Conservation (phyloP, 1,140 invertebrate species). For the Odontomachus brunneus region DNA sequence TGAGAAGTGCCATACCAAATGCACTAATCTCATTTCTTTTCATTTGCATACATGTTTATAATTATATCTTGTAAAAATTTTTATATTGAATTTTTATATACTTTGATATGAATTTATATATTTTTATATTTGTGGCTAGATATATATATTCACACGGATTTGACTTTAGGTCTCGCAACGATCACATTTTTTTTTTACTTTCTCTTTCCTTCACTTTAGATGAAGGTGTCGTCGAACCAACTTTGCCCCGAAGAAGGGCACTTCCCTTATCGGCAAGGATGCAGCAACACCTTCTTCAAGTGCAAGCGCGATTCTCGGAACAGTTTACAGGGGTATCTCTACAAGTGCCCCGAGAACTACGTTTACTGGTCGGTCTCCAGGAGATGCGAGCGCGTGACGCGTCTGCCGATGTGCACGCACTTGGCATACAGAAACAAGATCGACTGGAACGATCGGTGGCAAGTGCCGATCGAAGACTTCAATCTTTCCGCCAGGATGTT, state of each 20-base stretch:
- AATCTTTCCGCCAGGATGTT: constrained; percentile 80
- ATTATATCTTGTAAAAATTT: too few relatives aligned
- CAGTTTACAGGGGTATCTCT: constrained; percentile 89
- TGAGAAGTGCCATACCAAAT: too few relatives aligned
- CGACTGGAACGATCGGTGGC: constrained; percentile 77
- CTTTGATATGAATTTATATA: too few relatives aligned
- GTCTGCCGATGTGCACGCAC: constrained; percentile 87
- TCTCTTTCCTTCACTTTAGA: constrained; percentile 85
- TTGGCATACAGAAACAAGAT: constrained; percentile 67
- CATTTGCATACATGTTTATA: too few relatives aligned
- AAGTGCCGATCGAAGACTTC: constrained; percentile 79
- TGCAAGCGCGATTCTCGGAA: constrained; percentile 86
- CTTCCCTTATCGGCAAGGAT: constrained; percentile 88
- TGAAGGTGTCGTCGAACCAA: constrained; percentile 86
- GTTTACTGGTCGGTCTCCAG: constrained; percentile 91
- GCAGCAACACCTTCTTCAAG: constrained; percentile 91
- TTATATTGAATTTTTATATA: too few relatives aligned
- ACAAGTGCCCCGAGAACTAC: constrained; percentile 91
- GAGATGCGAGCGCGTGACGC: constrained; percentile 89
- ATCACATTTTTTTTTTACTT: not conserved
- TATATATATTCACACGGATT: too few relatives aligned
- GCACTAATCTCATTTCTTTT: too few relatives aligned
- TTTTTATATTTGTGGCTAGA: too few relatives aligned
- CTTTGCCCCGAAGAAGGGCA: constrained; percentile 90
- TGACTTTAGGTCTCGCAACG: not conserved